Conservation (phyloP, 2,888 invertebrate genomes). For the Parochlus steinenii region DNA sequence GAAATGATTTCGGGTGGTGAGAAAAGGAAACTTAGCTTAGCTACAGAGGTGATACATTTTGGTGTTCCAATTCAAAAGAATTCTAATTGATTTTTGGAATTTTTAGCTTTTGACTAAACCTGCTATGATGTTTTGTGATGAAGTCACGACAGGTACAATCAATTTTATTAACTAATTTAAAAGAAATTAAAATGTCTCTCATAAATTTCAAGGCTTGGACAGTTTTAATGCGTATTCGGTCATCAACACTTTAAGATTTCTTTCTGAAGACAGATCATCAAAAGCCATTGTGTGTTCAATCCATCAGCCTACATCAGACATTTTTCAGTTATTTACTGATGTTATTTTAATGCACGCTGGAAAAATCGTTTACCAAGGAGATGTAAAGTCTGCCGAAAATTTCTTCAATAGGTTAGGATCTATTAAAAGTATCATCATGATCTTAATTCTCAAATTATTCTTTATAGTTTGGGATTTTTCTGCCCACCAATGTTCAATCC, state of each 20-base stretch:
- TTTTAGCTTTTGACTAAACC: slow-evolving; percentile 70
- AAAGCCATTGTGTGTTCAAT: slow-evolving; percentile 75
- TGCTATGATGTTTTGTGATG: slow-evolving; percentile 79
- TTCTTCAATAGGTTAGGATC: slow-evolving; percentile 50
- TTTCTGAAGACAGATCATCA: slow-evolving; percentile 37
- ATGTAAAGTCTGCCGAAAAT: slow-evolving; percentile 44
- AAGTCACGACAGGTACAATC: slow-evolving; percentile 90
- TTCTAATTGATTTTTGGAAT: slow-evolving; percentile 5
- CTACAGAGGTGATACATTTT: slow-evolving; percentile 50
- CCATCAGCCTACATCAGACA: slow-evolving; percentile 80
- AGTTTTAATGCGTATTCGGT: slow-evolving; percentile 75
- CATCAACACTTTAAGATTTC: slow-evolving; percentile 46
- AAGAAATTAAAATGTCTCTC: no score
- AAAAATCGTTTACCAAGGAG: slow-evolving; percentile 60
- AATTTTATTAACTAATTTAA: no score
- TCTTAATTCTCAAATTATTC: slow-evolving; percentile 29
- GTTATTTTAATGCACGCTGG: slow-evolving; percentile 64
- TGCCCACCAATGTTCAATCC: slow-evolving; percentile 68
- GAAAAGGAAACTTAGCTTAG: slow-evolving; percentile 68
- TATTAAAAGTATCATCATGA: slow-evolving; percentile 3
- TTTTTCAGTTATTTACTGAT: slow-evolving; percentile 67
- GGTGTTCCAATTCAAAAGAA: background rate
- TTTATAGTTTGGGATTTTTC: slow-evolving; percentile 42
- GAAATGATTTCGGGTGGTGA: slow-evolving; percentile 80
- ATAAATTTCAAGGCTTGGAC: no score